Conservation (phyloP, 2,113 vertebrate species). For the Rhegmatorhina hoffmannsi region DNA sequence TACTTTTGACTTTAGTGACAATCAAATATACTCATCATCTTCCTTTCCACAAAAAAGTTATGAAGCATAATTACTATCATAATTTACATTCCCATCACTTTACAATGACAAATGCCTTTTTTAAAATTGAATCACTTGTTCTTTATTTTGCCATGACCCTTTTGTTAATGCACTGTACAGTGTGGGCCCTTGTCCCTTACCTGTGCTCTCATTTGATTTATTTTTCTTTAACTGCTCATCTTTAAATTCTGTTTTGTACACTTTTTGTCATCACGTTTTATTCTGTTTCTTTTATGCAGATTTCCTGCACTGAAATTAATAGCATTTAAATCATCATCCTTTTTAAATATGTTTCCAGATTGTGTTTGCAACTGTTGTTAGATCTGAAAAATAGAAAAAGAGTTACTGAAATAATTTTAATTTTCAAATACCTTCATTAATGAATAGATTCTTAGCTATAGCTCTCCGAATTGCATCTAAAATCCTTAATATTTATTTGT, state of each 20-base stretch:
- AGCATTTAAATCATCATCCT: not conserved
- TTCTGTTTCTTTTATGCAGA: not conserved
- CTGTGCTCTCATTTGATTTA: not conserved
- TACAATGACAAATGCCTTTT: not conserved
- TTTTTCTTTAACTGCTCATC: not conserved
- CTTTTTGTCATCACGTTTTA: not conserved
- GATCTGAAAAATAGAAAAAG: not conserved
- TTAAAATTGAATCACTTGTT: not conserved
- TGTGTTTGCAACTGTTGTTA: not conserved
- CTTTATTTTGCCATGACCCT: not conserved
- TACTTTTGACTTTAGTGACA: not conserved
- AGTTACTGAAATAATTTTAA: not conserved
- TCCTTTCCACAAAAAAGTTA: not conserved
- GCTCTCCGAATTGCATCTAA: not conserved
- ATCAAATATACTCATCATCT: not conserved
- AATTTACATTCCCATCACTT: not conserved
- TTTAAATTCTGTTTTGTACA: not conserved
- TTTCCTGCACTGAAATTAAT: not conserved
- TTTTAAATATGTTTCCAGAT: not conserved
- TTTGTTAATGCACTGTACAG: not conserved
- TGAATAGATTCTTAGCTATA: not conserved
- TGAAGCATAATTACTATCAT: not conserved
- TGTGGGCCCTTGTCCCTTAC: not conserved
- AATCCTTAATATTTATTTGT: not conserved
- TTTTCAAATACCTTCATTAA: not conserved